Base-by-base conservation (phyloP, 2,113 vertebrate genomes). In the Sula dactylatra region DNA sequence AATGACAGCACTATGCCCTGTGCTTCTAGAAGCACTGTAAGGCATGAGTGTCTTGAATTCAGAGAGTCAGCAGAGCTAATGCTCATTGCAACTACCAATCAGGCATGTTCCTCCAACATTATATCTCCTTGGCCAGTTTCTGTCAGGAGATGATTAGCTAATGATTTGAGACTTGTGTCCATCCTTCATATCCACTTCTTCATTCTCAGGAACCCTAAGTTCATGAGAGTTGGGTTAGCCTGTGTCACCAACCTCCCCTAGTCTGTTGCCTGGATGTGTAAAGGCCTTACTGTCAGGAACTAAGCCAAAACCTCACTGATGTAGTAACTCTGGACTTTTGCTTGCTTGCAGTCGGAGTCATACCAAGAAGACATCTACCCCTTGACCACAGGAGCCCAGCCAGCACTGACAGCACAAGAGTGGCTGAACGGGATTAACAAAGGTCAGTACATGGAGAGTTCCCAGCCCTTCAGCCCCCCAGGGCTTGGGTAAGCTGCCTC, bases 351-450 rank as follows among this genome's bases (percentile, higher is more conserved):
- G 99, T 99, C 99, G 0, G 99, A 99, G 96, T 98, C 99, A 1
- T 99, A 99, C 98, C 99, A 99, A 92, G 99, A 99, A 79, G 99
- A 99, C 97, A 99, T 99, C 97, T 99, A 99, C 96, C 99, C 99
- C 0, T 98, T 99, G 98, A 99, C 99, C 0, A 98, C 98, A 8
- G 98, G 98, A 54, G 94, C 98, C 81, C 97, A 97, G 74, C 98
- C 99, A 4, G 98, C 99, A 9, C 71, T 99, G 97, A 98, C 98
- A 8, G 99, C 99, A 49, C 98, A 97, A 24, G 98, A 99, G 96
- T 99, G 99, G 99, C 98, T 99, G 72, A 94, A 76, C 0, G 99
- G 99, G 65, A 61, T 99, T 52, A 94, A 99, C 95, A 99, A 98
- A 99, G 99, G 99, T 99, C 89, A 98, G 98, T 42, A 77, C 21